Base-by-base conservation (phyloP, 2,113 vertebrate species). In the Bungarus multicinctus region DNA sequence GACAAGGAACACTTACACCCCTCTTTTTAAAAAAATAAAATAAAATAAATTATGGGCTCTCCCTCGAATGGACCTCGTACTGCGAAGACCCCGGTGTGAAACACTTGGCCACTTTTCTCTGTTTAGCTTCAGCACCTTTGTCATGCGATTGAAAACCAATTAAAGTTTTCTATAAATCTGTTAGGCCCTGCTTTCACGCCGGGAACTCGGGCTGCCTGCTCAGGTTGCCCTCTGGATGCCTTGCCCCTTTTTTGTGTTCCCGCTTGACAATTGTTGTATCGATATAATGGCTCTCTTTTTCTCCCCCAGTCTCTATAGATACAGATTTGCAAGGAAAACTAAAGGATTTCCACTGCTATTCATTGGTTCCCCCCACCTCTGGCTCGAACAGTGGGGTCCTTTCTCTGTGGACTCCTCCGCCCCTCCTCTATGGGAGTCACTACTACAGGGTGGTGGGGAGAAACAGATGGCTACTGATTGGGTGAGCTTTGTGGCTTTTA, bases 391-490 rank as follows among this genome's bases (percentile, higher is more conserved):
- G 97, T 97, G 97, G 95, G 97, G 96, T 96, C 96, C 97, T 98
- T 98, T 98, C 98, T 98, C 97, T 97, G 95, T 92, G 95, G 96
- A 96, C 96, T 94, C 96, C 96, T 96, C 94, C 95, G 90, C 96
- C 96, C 88, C 92, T 87, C 92, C 96, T 96, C 97, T 97, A 96
- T 96, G 92, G 95, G 96, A 98, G 96, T 97, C 97, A 97, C 97
- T 97, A 97, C 97, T 97, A 97, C 93, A 95, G 97, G 57, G 57
- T 23, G 0, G 2, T 96, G 27, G 58, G 10, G 96, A 96, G 98
- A 98, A 98, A 98, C 98, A 98, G 98, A 99, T 99, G 98, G 98
- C 98, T 97, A 96, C 98, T 98, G 98, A 98, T 98, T 98, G 98
- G 98, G 98, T 96, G 97, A 98, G 98, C 98, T 98, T 98, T 98